Base-by-base conservation (phyloP, 2,888 invertebrate genomes). In the Synergus itoensis region DNA sequence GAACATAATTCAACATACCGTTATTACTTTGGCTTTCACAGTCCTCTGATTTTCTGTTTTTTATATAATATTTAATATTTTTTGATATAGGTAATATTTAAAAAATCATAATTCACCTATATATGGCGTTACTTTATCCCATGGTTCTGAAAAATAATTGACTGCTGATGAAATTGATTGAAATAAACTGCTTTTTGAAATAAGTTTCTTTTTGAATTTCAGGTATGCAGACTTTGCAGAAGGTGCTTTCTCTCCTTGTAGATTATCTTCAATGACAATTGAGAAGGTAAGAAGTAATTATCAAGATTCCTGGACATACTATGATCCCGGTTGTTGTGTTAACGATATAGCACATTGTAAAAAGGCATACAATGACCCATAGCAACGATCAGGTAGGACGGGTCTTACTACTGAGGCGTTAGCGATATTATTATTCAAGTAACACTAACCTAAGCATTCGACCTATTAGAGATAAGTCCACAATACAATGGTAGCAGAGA, bases 381-480 rank as follows among this genome's bases (percentile, higher is more conserved):
- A 77, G 76, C 77, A 75, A 62, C 12, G 28, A 41, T 40, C 53
- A 40, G 53, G 81, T 84, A 82, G 79, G 83, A 81, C 81, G 79
- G 77, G 79, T 78, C 84, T 80, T 67, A 80, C 79, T 63, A 81
- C 78, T 81, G 77, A 82, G 82, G 83, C 84, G 82, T 83, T 84
- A 79, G 79, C 83, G 79, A 82, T 80, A 69, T 57, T 69, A 36
- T 69, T 73, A 83, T 80, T 81, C 80, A 81, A 65, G 79, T 64
- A 78, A 75, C 76, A 67, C 78, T 65, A 75, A 48, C 76, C 75
- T 79, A 77, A 78, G 79, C 79, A 78, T 80, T 63, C 79, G 77
- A 80, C 79, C 81, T 69, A 83, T 83, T 80, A 77, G 80, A 81
- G 84, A 82, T 85, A 86, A 84, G 83, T 83, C 85, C 80, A 83